A percentile compares a stretch with the other conserved stretches of the same genome.
Evolutionary conservation across 2,797 vertebrate genomes (phyloP).

Genomic region (Enoplosus armatus): DNA sequence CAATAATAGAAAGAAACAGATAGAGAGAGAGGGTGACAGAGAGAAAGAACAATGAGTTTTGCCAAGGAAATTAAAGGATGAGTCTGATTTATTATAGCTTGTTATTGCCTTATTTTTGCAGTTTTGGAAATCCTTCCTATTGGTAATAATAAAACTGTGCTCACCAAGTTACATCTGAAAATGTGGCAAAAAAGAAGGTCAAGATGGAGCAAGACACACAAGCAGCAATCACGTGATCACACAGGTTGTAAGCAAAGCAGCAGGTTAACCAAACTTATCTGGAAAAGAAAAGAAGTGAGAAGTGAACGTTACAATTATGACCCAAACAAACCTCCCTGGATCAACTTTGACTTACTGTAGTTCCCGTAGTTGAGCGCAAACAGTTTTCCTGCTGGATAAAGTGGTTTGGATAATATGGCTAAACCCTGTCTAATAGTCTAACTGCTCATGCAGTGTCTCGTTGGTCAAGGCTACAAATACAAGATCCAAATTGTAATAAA

Average conservation of each 20-base stretch:
- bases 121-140: neutral
- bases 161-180: neutral
- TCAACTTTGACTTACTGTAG: neutral
- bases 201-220: neutral
- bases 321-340: neutral
- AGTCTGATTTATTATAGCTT: constrained; percentile 2
- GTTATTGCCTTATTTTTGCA: neutral
- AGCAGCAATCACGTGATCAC: neutral
- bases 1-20: constrained; percentile 36
- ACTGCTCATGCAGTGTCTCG: no score
- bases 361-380: neutral
- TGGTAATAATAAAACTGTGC: neutral
- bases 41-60: constrained; percentile 38
- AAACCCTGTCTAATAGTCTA: no score
- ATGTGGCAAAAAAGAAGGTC: neutral
- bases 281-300: neutral
- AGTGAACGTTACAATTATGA: neutral
- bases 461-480: neutral
- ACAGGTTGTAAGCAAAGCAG: neutral
- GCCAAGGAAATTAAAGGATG: constrained; percentile 8
- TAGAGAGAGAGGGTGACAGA: constrained; percentile 15
- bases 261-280: neutral
- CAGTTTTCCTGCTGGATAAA: neutral
- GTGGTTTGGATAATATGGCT: no score
- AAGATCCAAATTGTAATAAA: neutral